phyloP scores from a whole-genome alignment of 2,113 vertebrate species.

The Pachycephala philippinensis region DNA sequence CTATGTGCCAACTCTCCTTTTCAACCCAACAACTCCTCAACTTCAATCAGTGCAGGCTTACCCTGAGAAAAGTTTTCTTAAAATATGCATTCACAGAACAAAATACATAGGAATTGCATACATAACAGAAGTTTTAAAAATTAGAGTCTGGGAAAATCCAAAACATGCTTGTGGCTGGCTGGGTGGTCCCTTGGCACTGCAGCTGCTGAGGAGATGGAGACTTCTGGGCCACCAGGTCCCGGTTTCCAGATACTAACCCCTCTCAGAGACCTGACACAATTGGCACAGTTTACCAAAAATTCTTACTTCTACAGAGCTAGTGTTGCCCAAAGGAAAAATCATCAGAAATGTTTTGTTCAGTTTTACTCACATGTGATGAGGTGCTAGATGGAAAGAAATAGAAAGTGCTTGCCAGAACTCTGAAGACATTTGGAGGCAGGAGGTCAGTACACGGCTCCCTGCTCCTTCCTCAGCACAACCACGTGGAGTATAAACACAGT shows the following conservation, averaged over 20 bases:
- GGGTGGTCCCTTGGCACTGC: not conserved
- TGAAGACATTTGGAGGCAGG: not conserved
- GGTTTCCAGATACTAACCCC: not conserved
- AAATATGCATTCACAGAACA: not conserved
- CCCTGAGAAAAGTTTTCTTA: not conserved
- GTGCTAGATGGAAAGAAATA: not conserved
- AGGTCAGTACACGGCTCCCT: not conserved
- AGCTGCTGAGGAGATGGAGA: not conserved
- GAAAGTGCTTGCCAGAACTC: not conserved
- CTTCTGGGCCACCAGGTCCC: accelerated
- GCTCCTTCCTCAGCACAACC: not conserved
- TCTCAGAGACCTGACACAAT: not conserved
- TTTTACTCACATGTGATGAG: not conserved
- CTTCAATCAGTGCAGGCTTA: not conserved
- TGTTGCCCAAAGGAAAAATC: not conserved
- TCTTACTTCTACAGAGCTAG: not conserved
- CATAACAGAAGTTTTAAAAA: not conserved
- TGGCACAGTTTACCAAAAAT: not conserved
- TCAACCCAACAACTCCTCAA: not conserved
- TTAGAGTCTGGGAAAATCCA: not conserved
- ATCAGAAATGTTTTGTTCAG: not conserved
- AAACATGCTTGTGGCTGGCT: not conserved
- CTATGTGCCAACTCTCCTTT: not conserved
- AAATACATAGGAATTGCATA: not conserved
- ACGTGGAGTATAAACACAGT: not conserved